Evolutionary conservation across 2,888 invertebrate species (phyloP).

Genomic region (Clusia tigrina): DNA sequence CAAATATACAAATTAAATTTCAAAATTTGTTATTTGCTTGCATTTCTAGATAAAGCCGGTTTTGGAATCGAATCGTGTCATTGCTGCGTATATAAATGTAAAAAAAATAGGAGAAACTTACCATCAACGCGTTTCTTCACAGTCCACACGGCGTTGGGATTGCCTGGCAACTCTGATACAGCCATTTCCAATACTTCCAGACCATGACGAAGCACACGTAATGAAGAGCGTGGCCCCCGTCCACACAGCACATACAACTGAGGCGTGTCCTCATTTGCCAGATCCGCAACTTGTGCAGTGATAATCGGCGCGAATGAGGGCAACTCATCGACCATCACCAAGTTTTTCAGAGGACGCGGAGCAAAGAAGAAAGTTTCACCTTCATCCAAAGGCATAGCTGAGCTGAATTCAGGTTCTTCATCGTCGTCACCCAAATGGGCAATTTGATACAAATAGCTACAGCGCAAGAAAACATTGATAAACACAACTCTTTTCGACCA

Average conservation of each 20-base stretch:
- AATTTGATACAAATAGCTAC: conserved; percentile 96
- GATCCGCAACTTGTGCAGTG: conserved; percentile 89
- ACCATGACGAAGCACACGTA: conserved; percentile 94
- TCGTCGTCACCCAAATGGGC: conserved; percentile 99
- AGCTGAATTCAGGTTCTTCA: conserved; percentile 98
- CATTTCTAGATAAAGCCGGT: conserved; percentile 17
- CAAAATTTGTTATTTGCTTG: too few relatives aligned
- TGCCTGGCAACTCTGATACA: conserved; percentile 98
- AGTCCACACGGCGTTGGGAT: conserved; percentile 99
- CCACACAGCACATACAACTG: conserved; percentile 97
- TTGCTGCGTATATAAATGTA: too few relatives aligned
- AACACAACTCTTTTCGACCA: conserved; percentile 1
- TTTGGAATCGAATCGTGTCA: too few relatives aligned
- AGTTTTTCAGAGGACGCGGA: conserved; percentile 89
- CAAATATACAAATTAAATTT: conserved; percentile 18
- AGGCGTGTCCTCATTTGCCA: conserved; percentile 98
- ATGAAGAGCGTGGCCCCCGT: conserved; percentile 90
- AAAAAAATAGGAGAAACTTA: conserved; percentile 69
- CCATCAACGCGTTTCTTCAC: conserved; percentile 96
- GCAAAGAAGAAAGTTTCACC: conserved; percentile 99
- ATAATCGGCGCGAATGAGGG: conserved; percentile 92
- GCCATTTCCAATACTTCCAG: conserved; percentile 99
- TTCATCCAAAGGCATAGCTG: conserved; percentile 97
- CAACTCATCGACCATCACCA: conserved; percentile 96
- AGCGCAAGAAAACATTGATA: not conserved